Conservation (phyloP, 2,797 vertebrate genomes). For the Myiotriccus ornatus region DNA sequence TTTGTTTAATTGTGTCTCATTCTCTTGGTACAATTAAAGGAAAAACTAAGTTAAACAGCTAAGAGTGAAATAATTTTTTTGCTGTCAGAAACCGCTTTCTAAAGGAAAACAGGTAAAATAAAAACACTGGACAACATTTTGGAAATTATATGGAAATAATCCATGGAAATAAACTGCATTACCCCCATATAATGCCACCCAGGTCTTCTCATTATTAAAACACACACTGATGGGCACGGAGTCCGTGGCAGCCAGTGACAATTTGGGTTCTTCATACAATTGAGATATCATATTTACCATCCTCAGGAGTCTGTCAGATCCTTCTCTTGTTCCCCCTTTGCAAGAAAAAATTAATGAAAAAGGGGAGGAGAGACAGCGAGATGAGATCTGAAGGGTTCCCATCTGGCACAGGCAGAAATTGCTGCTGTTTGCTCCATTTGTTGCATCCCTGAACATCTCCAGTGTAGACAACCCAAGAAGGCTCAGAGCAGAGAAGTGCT, state of each 20-base stretch:
- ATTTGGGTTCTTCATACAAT: conserved; percentile 50
- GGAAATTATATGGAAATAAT: conserved; percentile 63
- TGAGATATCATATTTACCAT: conserved; percentile 64
- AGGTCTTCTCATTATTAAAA: conserved; percentile 63
- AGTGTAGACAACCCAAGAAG: fast-evolving
- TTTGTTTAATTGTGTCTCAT: conserved; percentile 63
- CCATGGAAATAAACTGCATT: conserved; percentile 36
- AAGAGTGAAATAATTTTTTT: not conserved
- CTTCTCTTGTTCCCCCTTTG: conserved; percentile 3
- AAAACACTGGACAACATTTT: conserved; percentile 51
- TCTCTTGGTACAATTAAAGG: conserved; percentile 32
- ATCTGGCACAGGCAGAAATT: conserved; percentile 43
- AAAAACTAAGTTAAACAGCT: not conserved
- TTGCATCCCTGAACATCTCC: not conserved
- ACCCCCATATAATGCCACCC: conserved; percentile 31
- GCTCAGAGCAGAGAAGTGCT: not conserved
- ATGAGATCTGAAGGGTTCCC: conserved; percentile 43
- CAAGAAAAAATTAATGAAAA: conserved; percentile 64
- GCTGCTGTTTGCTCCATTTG: conserved; percentile 33
- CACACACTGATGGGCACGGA: conserved; percentile 38
- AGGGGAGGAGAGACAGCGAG: not conserved
- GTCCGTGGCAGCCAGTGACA: conserved; percentile 34
- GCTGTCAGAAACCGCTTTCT: not conserved
- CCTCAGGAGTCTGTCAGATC: conserved; percentile 62
- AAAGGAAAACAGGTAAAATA: conserved; percentile 36